phyloP scores from a whole-genome alignment of 2,113 vertebrate genomes.

The Pedionomus torquatus region DNA sequence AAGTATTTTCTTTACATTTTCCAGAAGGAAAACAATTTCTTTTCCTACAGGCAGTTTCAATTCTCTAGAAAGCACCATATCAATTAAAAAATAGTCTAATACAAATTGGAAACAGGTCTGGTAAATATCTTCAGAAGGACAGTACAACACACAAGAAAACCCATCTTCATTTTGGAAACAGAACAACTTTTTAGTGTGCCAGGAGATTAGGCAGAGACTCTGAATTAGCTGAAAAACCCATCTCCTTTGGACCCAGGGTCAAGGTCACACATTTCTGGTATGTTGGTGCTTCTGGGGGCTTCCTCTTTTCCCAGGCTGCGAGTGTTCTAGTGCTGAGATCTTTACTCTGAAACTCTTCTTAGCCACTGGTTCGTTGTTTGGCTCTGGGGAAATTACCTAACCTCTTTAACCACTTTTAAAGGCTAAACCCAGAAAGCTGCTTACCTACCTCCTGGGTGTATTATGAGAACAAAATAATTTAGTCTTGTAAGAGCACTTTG shows the following conservation, averaged over 20 bases:
- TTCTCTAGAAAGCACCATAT: not conserved
- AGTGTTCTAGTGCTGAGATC: not conserved
- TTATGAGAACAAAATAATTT: not conserved
- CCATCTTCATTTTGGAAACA: not conserved
- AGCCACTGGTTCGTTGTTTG: not conserved
- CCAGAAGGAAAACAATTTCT: not conserved
- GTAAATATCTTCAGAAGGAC: not conserved
- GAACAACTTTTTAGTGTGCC: not conserved
- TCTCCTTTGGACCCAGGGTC: not conserved
- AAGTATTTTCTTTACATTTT: not conserved
- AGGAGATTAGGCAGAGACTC: not conserved
- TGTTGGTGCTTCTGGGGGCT: not conserved
- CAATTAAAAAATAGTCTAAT: not conserved
- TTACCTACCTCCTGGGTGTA: not conserved
- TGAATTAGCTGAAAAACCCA: not conserved
- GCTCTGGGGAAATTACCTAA: not conserved
- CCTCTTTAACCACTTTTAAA: not conserved
- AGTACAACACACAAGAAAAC: not conserved
- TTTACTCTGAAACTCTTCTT: not conserved
- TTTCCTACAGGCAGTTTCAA: not conserved
- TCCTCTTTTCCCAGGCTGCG: not conserved
- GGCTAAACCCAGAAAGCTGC: not conserved
- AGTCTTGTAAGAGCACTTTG: not conserved
- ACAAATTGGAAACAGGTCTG: not conserved
- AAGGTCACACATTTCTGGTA: not conserved